A percentile compares a stretch with the other conserved stretches of the same genome.
These are phyloP conservation scores for Orussus abietinus DNA, from an alignment of 1,140 invertebrate species.

Conservation along the genomic window DNA sequence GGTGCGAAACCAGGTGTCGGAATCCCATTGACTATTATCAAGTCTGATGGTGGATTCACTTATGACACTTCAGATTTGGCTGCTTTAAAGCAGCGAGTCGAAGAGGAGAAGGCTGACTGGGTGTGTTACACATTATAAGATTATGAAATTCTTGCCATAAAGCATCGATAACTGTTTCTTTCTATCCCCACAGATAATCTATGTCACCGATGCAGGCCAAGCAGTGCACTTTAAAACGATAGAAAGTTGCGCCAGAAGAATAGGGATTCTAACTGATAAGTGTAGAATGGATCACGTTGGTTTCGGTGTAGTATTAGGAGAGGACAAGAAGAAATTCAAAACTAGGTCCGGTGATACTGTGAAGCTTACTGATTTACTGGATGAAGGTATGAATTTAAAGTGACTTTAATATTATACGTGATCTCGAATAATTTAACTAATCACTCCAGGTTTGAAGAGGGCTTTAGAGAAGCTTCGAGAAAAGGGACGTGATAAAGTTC, in stretches of 20 bases:
- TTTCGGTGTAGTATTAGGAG: slow-evolving; percentile 96
- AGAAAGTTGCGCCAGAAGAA: slow-evolving; percentile 66
- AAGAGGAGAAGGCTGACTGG: slow-evolving; percentile 87
- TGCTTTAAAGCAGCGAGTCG: slow-evolving; percentile 79
- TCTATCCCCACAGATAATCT: slow-evolving; percentile 64
- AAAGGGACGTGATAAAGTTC: slow-evolving; percentile 84
- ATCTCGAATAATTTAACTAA: slow-evolving; percentile 1
- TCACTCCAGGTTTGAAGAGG: slow-evolving; percentile 65
- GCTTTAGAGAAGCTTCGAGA: slow-evolving; percentile 83
- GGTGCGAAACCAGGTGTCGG: slow-evolving; percentile 54
- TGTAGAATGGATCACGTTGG: slow-evolving; percentile 84
- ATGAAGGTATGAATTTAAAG: slow-evolving; percentile 76
- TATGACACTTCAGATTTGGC: slow-evolving; percentile 99
- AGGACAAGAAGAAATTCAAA: slow-evolving; percentile 99
- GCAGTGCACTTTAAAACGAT: slow-evolving; percentile 77
- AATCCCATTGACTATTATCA: slow-evolving; percentile 91
- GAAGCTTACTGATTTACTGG: slow-evolving; percentile 82
- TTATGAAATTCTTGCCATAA: slow-evolving; percentile 3
- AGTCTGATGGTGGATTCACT: slow-evolving; percentile 97
- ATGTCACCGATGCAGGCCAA: slow-evolving; percentile 94
- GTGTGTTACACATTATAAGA: slow-evolving; percentile 16
- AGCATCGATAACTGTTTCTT: slow-evolving; percentile 8
- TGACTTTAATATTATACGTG: not conserved
- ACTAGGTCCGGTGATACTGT: slow-evolving; percentile 97
- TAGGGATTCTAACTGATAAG: slow-evolving; percentile 64